Percentiles rank a stretch among this genome's conserved stretches.
Conservation (phyloP, 92 coral and sea anemone genomes). For the Micromussa lordhowensis region DNA sequence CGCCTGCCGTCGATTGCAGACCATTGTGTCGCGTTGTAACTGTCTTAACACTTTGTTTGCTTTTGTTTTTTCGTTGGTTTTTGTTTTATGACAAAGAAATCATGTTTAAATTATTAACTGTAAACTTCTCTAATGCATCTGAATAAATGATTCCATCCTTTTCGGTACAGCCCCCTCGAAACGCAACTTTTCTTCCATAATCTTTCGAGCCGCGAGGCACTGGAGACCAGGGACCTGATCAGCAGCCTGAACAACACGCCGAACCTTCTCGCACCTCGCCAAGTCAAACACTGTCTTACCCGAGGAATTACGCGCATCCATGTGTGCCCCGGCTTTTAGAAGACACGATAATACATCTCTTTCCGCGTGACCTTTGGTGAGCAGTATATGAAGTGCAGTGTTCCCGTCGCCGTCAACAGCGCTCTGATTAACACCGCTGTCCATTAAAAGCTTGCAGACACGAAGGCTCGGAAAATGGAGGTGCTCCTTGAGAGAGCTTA, state of each 20-base stretch:
- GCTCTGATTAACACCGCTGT: constrained; percentile 69
- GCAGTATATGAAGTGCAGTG: constrained; percentile 75
- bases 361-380: constrained; percentile 85
- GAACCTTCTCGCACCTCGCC: constrained; percentile 71
- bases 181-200: constrained; percentile 41
- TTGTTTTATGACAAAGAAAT: background rate
- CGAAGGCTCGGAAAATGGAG: constrained; percentile 79
- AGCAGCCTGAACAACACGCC: constrained; percentile 56
- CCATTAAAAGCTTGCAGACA: constrained; percentile 71
- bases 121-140: constrained; percentile 60
- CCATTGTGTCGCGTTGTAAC: background rate
- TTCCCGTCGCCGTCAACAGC: constrained; percentile 65
- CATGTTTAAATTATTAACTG: background rate
- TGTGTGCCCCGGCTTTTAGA: constrained; percentile 67
- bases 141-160: constrained; percentile 71
- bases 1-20: background rate
- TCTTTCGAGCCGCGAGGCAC: constrained; percentile 73
- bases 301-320: constrained; percentile 73
- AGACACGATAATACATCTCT: constrained; percentile 66
- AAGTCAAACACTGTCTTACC: constrained; percentile 73
- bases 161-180: constrained; percentile 72
- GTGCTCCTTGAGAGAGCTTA: constrained; percentile 82
- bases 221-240: constrained; percentile 75
- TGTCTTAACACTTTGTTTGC: background rate
- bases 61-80: background rate